Base-by-base conservation (phyloP, 2,113 vertebrate genomes). In the Oenanthe oenanthe region DNA sequence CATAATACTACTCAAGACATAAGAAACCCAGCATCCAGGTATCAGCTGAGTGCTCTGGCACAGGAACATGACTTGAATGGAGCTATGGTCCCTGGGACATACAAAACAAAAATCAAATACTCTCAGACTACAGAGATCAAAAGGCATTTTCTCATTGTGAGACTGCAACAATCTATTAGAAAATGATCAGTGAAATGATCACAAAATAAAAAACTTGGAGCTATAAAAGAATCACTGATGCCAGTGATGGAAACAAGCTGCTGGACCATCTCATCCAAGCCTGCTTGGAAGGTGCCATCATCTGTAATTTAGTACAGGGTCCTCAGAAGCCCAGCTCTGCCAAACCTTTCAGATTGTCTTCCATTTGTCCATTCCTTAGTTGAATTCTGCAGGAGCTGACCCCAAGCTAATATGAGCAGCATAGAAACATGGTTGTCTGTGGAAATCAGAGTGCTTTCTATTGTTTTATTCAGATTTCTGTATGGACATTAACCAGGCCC, bases 401-500 rank as follows among this genome's bases (percentile, higher is more conserved):
- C 50, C 11, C 34, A 85, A 18, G 36, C 25, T 66, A 17, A 16
- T 7, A 53, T 10, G 38, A 57, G 26, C 86, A 89, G 53, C 42
- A 51, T 6, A 87, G 80, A 91, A 87, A 66, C 42, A 62, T 4
- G 9, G 34, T 11, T 38, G 40, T 32, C 65, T 87, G 43, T 81
- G 45, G 57, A 94, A 91, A 91, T 68, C 32, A 38, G n/a, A 86
- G 57, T 51, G 58, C 17, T 88, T 83, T 68, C 50, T 85, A 67
- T 17, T 85, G 42, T 28, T 75, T 89, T 94, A 79, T 85, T 95
- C 81, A 76, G 58, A 68, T 85, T 89, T 87, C 74, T 85, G 7
- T 73, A 53, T 9, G 31, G 93, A 97, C 25, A 66, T 75, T 94
- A 94, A 87, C 71, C 91, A 96, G 94, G 70, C 45, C 48, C 36